These are phyloP conservation scores for Tragelaphus imberbis DNA, from an alignment of 2,113 vertebrate genomes.

Conservation along the genomic window DNA sequence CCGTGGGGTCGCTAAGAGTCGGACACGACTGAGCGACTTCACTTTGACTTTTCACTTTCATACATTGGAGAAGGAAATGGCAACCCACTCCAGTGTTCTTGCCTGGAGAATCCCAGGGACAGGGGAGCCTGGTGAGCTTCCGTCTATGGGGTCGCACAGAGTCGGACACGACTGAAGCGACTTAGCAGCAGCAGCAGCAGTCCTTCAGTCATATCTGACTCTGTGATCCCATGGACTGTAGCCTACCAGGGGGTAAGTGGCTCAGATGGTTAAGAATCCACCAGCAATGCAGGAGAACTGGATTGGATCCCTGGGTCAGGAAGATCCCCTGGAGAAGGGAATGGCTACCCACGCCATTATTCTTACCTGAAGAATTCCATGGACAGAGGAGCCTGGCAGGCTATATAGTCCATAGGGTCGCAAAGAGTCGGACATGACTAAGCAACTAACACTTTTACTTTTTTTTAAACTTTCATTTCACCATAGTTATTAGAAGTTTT, in stretches of 20 bases:
- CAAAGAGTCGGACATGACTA: neutral
- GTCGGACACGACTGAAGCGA: too few species aligned
- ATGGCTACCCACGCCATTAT: neutral
- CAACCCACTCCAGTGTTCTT: too few species aligned
- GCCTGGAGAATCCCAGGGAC: too few species aligned
- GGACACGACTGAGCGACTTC: too few species aligned
- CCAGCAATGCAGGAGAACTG: neutral
- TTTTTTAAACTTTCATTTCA: neutral
- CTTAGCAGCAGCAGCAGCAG: too few species aligned
- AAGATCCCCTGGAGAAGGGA: neutral
- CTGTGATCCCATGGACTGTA: neutral
- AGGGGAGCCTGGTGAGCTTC: too few species aligned
- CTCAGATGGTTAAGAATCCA: neutral
- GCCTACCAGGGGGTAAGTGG: neutral
- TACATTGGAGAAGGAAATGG: too few species aligned
- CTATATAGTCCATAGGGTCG: neutral
- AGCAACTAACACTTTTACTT: neutral
- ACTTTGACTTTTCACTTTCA: too few species aligned
- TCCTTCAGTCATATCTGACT: neutral
- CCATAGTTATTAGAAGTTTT: neutral
- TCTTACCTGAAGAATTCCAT: neutral
- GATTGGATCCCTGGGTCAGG: neutral
- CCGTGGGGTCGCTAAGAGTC: too few species aligned
- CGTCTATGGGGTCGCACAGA: too few species aligned
- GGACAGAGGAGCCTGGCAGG: neutral